phyloP scores from a whole-genome alignment of 2,797 vertebrate species.

The Botia almorhae region DNA sequence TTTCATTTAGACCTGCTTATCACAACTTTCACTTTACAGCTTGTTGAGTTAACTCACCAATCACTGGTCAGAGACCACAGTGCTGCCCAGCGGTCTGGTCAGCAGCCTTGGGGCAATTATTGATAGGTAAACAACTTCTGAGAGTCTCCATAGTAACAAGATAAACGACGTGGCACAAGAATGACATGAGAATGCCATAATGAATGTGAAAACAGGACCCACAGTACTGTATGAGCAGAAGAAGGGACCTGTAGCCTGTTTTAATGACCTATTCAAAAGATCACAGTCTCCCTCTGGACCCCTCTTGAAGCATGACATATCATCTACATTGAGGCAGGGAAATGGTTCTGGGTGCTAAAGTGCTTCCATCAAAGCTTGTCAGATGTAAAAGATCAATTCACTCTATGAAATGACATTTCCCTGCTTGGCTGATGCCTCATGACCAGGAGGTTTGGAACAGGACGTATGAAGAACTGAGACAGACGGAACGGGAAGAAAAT shows the following conservation, averaged over 20 bases:
- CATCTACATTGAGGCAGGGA: background rate
- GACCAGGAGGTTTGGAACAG: background rate
- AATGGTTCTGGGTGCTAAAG: background rate
- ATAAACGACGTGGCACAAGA: too few relatives aligned
- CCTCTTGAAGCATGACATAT: background rate
- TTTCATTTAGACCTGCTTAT: background rate
- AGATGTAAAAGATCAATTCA: slow-evolving; percentile 36
- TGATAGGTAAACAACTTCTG: background rate
- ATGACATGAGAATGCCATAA: background rate
- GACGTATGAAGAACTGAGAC: slow-evolving; percentile 32
- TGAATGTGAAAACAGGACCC: background rate
- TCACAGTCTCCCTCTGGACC: too few relatives aligned
- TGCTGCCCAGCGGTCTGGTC: background rate
- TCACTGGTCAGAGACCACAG: too few relatives aligned
- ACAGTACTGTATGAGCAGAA: too few relatives aligned
- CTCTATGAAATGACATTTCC: slow-evolving; percentile 14
- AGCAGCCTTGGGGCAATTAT: background rate
- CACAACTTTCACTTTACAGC: slow-evolving; percentile 16
- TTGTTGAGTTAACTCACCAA: background rate
- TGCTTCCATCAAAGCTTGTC: slow-evolving; percentile 34
- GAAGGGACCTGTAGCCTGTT: slow-evolving; percentile 9
- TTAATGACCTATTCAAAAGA: slow-evolving; percentile 7
- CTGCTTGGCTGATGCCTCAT: slow-evolving; percentile 26
- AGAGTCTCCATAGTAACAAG: background rate
- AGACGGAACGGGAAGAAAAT: background rate